Conservation (phyloP, 1,140 invertebrate genomes). For the Caenorhabditis briggsae region DNA sequence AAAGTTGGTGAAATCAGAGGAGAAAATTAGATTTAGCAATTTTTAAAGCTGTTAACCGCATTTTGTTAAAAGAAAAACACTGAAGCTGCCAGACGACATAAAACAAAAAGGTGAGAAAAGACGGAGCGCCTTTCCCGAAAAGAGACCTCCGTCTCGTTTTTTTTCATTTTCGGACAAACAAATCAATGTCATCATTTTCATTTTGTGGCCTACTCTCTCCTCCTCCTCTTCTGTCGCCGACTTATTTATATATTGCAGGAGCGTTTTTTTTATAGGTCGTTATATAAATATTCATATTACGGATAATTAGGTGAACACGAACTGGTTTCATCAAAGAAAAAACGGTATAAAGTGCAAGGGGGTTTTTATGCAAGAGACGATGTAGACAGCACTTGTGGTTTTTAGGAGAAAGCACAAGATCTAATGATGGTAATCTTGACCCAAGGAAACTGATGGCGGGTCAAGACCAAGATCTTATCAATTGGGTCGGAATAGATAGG, state of each 20-base stretch:
- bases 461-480: background rate
- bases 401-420: background rate
- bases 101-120: slow-evolving; percentile 7
- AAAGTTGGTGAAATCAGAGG: too few species aligned
- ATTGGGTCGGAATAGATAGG: background rate
- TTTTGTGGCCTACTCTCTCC: slow-evolving; percentile 25
- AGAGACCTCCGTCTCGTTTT: background rate
- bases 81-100: background rate
- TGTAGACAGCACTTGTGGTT: background rate
- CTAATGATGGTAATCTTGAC: background rate
- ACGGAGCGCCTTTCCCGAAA: background rate
- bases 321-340: background rate
- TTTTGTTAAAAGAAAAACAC: background rate
- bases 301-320: background rate
- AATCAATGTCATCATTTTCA: slow-evolving; percentile 42
- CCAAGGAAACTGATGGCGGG: background rate
- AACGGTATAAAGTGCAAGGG: background rate
- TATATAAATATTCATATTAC: background rate
- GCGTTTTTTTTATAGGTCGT: slow-evolving; percentile 28
- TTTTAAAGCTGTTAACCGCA: too few species aligned
- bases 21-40: background rate
- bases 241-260: slow-evolving; percentile 39
- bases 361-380: too few species aligned
- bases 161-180: slow-evolving; percentile 29
- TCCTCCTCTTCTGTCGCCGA: background rate